Evolutionary conservation across 2,797 vertebrate genomes (phyloP).

Genomic region (Yasuhikotakia modesta): DNA sequence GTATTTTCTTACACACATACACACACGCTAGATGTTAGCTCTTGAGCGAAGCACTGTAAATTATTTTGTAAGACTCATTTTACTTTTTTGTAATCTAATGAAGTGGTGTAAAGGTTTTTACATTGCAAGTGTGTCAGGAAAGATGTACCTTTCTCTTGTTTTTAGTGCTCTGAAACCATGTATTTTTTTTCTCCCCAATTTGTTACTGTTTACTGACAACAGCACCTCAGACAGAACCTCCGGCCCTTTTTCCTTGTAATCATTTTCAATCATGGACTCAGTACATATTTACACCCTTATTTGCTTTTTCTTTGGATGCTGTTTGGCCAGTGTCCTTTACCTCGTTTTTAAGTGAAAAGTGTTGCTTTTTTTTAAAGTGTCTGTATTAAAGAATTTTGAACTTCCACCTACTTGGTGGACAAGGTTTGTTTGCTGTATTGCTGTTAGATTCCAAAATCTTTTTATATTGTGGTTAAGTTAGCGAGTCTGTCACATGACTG

Average conservation of each 20-base stretch:
- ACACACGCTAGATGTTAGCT: constrained; percentile 49
- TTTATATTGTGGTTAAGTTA: constrained; percentile 55
- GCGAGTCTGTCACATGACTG: constrained; percentile 42
- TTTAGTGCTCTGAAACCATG: constrained; percentile 40
- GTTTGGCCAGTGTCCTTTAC: constrained; percentile 54
- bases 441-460: constrained; percentile 41
- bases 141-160: constrained; percentile 25
- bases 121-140: constrained; percentile 56
- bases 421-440: constrained; percentile 46
- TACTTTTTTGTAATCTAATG: constrained; percentile 66
- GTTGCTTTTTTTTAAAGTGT: constrained; percentile 55
- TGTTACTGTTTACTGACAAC: constrained; percentile 48
- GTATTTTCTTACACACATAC: constrained; percentile 37
- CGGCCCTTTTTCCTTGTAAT: constrained; percentile 59
- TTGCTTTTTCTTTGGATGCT: constrained; percentile 51
- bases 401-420: constrained; percentile 16
- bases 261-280: constrained; percentile 68
- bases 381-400: constrained; percentile 50
- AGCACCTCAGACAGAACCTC: constrained; percentile 54
- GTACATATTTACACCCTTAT: constrained; percentile 37
- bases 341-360: constrained; percentile 60
- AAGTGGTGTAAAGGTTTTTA: constrained; percentile 69
- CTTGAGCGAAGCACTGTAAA: constrained; percentile 65
- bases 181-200: constrained; percentile 21
- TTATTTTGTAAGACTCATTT: constrained; percentile 74